phyloP scores from a whole-genome alignment of 2,797 vertebrate species.

The Megalops cyprinoides region DNA sequence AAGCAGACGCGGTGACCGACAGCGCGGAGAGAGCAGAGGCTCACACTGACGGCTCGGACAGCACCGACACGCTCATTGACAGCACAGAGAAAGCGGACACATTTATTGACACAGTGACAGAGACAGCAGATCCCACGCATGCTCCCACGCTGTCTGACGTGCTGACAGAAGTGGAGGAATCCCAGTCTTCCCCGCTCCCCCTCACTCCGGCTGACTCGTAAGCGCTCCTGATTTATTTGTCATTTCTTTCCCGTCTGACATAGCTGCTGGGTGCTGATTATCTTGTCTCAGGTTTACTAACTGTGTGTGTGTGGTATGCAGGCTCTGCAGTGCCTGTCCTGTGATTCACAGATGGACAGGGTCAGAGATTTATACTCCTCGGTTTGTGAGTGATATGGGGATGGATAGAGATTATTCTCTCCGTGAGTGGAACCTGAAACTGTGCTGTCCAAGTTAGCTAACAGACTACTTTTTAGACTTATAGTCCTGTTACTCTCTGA shows the following conservation, averaged over 20 bases:
- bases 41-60: background rate
- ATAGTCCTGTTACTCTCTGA: too few species aligned
- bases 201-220: background rate
- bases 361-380: background rate
- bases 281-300: background rate
- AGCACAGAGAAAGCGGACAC: background rate
- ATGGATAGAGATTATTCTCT: background rate
- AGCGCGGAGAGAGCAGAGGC: background rate
- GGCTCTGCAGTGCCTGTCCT: background rate
- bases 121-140: background rate
- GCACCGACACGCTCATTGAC: background rate
- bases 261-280: background rate
- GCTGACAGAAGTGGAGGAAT: background rate
- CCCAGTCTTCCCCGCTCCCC: background rate
- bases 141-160: background rate
- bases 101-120: background rate
- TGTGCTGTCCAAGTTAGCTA: too few species aligned
- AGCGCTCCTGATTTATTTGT: background rate
- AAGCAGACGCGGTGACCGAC: background rate
- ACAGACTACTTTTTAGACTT: too few species aligned
- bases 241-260: background rate
- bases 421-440: too few species aligned
- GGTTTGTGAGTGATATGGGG: background rate
- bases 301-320: background rate
- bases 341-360: background rate